Conservation (phyloP, 1,140 invertebrate genomes). For the Drosophila neocordata region DNA sequence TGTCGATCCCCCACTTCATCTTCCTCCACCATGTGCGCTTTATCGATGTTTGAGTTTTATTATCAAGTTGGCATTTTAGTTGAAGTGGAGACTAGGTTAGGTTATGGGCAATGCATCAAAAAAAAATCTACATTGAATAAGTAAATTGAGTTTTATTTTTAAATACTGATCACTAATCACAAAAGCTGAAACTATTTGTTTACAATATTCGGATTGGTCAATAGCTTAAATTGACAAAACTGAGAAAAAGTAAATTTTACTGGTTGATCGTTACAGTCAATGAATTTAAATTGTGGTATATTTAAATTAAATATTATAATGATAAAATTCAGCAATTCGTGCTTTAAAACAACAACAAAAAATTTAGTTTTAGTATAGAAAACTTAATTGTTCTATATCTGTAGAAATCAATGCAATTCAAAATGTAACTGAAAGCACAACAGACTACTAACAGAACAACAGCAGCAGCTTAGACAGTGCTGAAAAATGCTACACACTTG, state of each 20-base stretch:
- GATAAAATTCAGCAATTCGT: too few relatives aligned
- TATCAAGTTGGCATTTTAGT: slow-evolving; percentile 80
- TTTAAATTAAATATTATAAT: too few relatives aligned
- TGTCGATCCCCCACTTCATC: slow-evolving; percentile 23
- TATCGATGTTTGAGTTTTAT: slow-evolving; percentile 71
- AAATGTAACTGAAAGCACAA: neutral
- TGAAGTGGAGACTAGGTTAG: slow-evolving; percentile 72
- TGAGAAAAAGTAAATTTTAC: too few relatives aligned
- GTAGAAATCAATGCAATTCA: neutral
- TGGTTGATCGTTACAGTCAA: too few relatives aligned
- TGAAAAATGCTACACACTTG: slow-evolving; percentile 9
- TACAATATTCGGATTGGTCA: too few relatives aligned
- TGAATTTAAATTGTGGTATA: too few relatives aligned
- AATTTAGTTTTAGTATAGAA: too few relatives aligned
- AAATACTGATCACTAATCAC: too few relatives aligned
- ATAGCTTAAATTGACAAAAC: too few relatives aligned
- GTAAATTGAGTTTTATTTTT: neutral
- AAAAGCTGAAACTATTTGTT: too few relatives aligned
- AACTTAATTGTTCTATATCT: too few relatives aligned
- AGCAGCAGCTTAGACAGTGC: neutral
- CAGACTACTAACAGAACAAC: neutral
- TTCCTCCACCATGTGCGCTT: slow-evolving; percentile 29
- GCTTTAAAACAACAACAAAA: too few relatives aligned
- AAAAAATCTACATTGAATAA: neutral
- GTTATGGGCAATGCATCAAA: slow-evolving; percentile 47